Evolutionary conservation across 2,888 invertebrate species (phyloP).

Genomic region (Philonicus albiceps): DNA sequence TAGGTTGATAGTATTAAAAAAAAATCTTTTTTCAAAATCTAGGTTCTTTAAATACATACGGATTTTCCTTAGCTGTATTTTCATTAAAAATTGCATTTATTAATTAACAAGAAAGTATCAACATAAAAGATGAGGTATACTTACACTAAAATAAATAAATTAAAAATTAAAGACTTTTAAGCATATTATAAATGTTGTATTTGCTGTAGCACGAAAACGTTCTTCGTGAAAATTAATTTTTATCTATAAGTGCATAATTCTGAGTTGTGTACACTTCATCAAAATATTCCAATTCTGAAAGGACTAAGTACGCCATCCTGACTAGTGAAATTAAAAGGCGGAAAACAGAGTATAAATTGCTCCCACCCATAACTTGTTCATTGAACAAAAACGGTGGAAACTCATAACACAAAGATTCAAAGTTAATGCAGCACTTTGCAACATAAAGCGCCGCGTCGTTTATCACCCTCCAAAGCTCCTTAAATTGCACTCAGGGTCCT

Average conservation of each 20-base stretch:
- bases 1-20: too few relatives aligned
- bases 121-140: not conserved
- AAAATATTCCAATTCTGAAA: not conserved
- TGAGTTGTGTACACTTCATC: not conserved
- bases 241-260: not conserved
- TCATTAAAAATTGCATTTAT: too few relatives aligned
- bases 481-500: not conserved
- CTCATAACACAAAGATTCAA: not conserved
- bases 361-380: not conserved
- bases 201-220: not conserved
- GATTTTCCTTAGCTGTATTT: too few relatives aligned
- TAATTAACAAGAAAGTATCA: too few relatives aligned
- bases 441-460: not conserved
- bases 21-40: too few relatives aligned
- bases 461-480: not conserved
- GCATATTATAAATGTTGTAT: not conserved
- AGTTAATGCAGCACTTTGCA: not conserved
- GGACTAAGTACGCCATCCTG: not conserved
- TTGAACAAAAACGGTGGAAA: not conserved
- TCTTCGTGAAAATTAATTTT: not conserved
- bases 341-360: not conserved
- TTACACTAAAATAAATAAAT: not conserved
- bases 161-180: too few relatives aligned
- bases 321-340: not conserved
- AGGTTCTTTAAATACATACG: too few relatives aligned